A percentile compares a stretch with the other conserved stretches of the same genome.
phyloP scores from a whole-genome alignment of 2,888 invertebrate species.

The Mythimna vitellina region DNA sequence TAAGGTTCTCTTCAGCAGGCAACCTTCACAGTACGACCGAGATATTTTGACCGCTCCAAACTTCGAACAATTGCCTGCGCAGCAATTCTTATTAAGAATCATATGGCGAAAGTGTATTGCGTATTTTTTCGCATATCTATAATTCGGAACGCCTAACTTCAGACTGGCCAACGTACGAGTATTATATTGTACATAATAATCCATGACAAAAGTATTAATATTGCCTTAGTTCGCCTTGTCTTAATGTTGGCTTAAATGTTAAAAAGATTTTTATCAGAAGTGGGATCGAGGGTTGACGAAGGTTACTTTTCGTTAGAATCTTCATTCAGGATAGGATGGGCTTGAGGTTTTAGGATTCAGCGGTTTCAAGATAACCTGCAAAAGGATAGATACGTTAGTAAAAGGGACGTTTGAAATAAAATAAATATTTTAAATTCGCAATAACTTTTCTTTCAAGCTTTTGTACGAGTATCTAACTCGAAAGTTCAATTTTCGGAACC shows the following conservation, averaged over 20 bases:
- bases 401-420: neutral
- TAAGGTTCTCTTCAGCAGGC: neutral
- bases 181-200: too few relatives aligned
- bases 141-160: too few relatives aligned
- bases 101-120: too few relatives aligned
- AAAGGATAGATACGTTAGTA: constrained; percentile 1
- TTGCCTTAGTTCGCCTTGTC: neutral
- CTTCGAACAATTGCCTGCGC: too few relatives aligned
- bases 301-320: constrained; percentile 15
- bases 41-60: too few relatives aligned
- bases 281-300: constrained; percentile 18
- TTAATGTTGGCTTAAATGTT: constrained; percentile 1
- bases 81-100: too few relatives aligned
- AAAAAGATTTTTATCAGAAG: constrained; percentile 12
- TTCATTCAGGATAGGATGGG: constrained; percentile 23
- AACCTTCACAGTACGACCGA: too few relatives aligned
- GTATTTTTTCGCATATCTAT: too few relatives aligned
- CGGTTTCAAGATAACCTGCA: constrained; percentile 38
- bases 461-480: too few relatives aligned
- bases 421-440: neutral
- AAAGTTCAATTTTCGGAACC: too few relatives aligned
- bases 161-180: too few relatives aligned
- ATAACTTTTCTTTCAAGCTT: too few relatives aligned
- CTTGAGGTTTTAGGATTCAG: constrained; percentile 21
- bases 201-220: neutral